Percentiles rank a stretch among this genome's conserved stretches.
phyloP scores from a whole-genome alignment of 2,113 vertebrate species.

The Alligator mississippiensis region DNA sequence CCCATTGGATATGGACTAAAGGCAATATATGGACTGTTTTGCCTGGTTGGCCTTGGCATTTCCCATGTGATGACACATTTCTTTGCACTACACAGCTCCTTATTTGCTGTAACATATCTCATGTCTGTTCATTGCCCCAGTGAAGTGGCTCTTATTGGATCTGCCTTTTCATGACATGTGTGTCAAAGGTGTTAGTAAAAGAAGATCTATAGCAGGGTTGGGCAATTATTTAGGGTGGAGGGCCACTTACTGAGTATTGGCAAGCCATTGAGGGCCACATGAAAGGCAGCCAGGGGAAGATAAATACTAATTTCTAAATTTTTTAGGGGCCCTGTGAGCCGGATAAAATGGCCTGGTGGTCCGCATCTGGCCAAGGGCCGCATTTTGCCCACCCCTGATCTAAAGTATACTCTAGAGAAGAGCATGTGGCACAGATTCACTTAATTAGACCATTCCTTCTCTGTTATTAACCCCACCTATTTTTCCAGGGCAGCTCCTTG shows the following conservation, averaged over 20 bases:
- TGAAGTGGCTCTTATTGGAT: neutral
- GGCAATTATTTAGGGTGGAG: too few relatives aligned
- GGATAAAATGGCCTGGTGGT: too few relatives aligned
- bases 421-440: neutral
- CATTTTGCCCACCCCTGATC: too few relatives aligned
- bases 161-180: neutral
- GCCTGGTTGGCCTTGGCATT: neutral
- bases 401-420: neutral
- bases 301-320: too few relatives aligned
- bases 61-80: neutral
- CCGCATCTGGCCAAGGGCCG: too few relatives aligned
- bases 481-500: neutral
- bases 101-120: neutral
- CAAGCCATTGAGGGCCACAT: too few relatives aligned
- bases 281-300: too few relatives aligned
- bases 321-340: too few relatives aligned
- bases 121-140: neutral
- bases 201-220: neutral
- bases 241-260: too few relatives aligned
- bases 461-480: rapidly evolving
- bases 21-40: too few relatives aligned
- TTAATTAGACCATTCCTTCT: neutral
- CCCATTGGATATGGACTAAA: neutral
- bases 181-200: neutral
- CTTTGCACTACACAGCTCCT: neutral